Conservation (phyloP, 2,113 vertebrate species). For the Actenoides lindsayi region DNA sequence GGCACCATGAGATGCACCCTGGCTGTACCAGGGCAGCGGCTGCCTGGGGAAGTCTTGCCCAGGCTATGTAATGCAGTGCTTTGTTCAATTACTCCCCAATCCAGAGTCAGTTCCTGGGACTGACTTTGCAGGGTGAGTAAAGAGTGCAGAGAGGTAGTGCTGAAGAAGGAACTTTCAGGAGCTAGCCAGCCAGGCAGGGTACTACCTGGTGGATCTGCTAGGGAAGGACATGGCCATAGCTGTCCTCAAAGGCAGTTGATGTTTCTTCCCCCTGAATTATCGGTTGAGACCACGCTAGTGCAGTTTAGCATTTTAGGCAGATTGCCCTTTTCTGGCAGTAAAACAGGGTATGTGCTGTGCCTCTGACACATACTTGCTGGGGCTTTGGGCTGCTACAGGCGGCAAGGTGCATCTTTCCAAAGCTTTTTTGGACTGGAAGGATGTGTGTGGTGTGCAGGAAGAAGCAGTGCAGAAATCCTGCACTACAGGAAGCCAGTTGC, state of each 20-base stretch:
- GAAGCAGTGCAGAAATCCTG: not conserved
- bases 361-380: not conserved
- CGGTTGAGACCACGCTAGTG: not conserved
- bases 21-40: not conserved
- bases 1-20: not conserved
- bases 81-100: not conserved
- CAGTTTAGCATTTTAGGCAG: not conserved
- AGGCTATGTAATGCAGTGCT: not conserved
- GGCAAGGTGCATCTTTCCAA: not conserved
- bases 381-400: not conserved
- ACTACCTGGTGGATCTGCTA: not conserved
- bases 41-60: not conserved
- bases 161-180: not conserved
- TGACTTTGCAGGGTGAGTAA: not conserved
- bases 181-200: not conserved
- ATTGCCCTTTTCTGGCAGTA: not conserved
- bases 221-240: not conserved
- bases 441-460: not conserved
- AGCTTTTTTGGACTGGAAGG: not conserved
- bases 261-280: not conserved
- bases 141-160: not conserved
- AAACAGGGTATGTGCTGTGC: not conserved
- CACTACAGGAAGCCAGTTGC: not conserved
- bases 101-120: not conserved
- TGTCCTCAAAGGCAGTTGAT: fast-evolving